These are phyloP conservation scores for Fukomys damarensis DNA, from an alignment of 2,113 vertebrate genomes.

Conservation along the genomic window DNA sequence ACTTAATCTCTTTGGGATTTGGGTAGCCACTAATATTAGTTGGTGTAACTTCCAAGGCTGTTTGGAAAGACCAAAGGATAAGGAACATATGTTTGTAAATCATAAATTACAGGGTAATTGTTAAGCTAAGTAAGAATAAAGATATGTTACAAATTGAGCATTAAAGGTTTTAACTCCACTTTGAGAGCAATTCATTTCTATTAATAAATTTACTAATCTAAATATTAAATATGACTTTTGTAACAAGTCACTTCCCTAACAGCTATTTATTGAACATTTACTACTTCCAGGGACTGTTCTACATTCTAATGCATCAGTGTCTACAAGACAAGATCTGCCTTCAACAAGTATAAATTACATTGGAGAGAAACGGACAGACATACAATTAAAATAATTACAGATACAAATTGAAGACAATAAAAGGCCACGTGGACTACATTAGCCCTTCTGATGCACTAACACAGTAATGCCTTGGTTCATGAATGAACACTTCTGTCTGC, in stretches of 20 bases:
- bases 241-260: not conserved
- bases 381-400: not conserved
- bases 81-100: not conserved
- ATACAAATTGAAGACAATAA: not conserved
- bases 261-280: not conserved
- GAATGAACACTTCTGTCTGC: not conserved
- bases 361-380: not conserved
- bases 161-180: not conserved
- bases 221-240: not conserved
- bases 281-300: not conserved
- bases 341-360: not conserved
- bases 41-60: not conserved
- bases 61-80: slow-evolving; percentile 26
- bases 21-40: not conserved
- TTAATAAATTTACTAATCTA: slow-evolving; percentile 8
- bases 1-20: not conserved
- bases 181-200: slow-evolving; percentile 3
- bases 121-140: not conserved
- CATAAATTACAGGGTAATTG: not conserved
- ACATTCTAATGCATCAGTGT: not conserved
- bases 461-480: not conserved
- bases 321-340: not conserved
- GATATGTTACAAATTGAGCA: slow-evolving; percentile 17
- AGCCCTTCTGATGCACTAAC: not conserved
- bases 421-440: not conserved